Percentiles rank a stretch among this genome's conserved stretches.
Conservation (phyloP, 2,113 vertebrate species). For the Misgurnus mizolepis region DNA sequence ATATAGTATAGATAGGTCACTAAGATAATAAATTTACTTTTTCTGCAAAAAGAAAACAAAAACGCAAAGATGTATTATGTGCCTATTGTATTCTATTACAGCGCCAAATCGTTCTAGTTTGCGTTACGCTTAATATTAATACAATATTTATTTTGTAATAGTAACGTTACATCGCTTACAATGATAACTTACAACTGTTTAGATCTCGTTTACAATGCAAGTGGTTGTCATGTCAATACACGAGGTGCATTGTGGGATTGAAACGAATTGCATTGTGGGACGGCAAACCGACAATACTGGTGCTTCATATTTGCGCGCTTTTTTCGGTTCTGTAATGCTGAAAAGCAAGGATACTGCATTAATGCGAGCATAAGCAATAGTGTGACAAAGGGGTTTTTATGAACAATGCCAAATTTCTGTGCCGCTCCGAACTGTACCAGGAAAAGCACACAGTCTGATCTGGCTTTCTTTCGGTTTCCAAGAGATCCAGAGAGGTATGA, state of each 20-base stretch:
- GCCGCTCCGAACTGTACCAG: conserved; percentile 84
- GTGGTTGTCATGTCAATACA: not conserved
- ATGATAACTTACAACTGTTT: too few relatives aligned
- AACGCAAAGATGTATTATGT: too few relatives aligned
- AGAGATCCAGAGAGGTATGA: conserved; percentile 75
- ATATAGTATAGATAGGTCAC: too few relatives aligned
- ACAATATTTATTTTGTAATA: too few relatives aligned
- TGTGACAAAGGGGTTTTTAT: conserved; percentile 54
- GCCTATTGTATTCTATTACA: too few relatives aligned
- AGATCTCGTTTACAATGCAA: too few relatives aligned
- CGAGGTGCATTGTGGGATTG: conserved; percentile 28
- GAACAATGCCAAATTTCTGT: conserved; percentile 80
- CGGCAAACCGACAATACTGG: not conserved
- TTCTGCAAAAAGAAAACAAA: too few relatives aligned
- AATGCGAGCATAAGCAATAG: not conserved
- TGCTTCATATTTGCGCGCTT: conserved; percentile 20
- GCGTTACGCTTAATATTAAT: too few relatives aligned
- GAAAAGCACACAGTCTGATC: conserved; percentile 72
- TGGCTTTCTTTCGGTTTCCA: conserved; percentile 83
- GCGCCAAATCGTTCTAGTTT: too few relatives aligned
- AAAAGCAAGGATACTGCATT: not conserved
- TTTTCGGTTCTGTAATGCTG: conserved; percentile 30
- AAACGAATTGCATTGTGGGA: conserved; percentile 49
- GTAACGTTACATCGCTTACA: too few relatives aligned
- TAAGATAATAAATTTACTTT: too few relatives aligned